phyloP scores from a whole-genome alignment of 2,113 vertebrate genomes.

The Crotalus helleri region DNA sequence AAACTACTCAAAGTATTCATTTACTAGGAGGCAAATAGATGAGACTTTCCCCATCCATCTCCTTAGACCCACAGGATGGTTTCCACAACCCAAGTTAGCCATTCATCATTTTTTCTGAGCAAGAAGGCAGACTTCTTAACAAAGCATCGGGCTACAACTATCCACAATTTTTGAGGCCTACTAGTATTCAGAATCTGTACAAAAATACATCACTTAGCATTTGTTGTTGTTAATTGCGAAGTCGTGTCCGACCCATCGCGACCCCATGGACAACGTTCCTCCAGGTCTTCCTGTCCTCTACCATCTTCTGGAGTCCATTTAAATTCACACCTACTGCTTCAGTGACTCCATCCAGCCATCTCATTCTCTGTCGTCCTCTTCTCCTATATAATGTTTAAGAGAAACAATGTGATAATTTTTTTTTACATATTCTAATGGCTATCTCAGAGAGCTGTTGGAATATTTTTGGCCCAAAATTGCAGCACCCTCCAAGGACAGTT shows the following conservation, averaged over 20 bases:
- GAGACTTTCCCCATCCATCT: neutral
- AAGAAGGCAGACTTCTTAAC: neutral
- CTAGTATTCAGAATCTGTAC: neutral
- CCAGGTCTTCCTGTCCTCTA: too few relatives aligned
- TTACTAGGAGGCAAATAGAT: neutral
- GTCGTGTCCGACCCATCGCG: too few relatives aligned
- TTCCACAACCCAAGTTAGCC: neutral
- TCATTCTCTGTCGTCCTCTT: too few relatives aligned
- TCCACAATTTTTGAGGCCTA: neutral
- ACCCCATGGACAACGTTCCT: too few relatives aligned
- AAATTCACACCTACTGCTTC: too few relatives aligned
- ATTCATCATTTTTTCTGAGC: neutral
- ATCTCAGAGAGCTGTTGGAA: neutral
- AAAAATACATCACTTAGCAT: neutral
- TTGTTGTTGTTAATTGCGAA: too few relatives aligned
- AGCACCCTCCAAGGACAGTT: neutral
- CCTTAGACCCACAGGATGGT: neutral
- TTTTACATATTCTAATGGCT: neutral
- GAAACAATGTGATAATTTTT: neutral
- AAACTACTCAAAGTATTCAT: neutral
- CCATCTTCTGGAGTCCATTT: too few relatives aligned
- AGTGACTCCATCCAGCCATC: too few relatives aligned
- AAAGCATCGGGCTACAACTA: neutral
- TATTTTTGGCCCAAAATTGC: neutral
- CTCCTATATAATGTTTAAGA: neutral